These are phyloP conservation scores for Leptobrachium leishanense DNA, from an alignment of 2,113 vertebrate genomes.

Conservation along the genomic window DNA sequence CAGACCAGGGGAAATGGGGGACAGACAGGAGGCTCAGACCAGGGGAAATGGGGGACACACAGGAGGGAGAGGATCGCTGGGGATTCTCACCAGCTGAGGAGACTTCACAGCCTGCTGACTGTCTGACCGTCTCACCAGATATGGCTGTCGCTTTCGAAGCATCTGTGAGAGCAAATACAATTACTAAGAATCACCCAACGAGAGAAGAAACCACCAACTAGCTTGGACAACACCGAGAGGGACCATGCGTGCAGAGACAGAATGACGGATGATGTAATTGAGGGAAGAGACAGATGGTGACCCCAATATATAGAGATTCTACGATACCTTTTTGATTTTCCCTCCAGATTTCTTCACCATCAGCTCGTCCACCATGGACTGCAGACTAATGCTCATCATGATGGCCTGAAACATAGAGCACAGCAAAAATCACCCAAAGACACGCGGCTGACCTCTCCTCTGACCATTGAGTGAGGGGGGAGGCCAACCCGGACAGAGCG, in stretches of 20 bases:
- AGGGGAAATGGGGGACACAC: rapidly evolving
- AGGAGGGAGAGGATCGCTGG: background rate
- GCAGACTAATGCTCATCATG: conserved; percentile 98
- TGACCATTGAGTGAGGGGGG: too few species aligned
- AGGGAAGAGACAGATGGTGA: background rate
- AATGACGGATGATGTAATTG: background rate
- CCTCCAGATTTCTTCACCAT: conserved; percentile 99
- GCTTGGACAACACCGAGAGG: background rate
- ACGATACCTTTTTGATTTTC: conserved; percentile 90
- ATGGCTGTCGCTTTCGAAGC: conserved; percentile 81
- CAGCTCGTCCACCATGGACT: conserved; percentile 97
- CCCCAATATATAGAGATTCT: background rate
- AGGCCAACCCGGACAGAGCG: too few species aligned
- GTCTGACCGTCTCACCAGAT: conserved; percentile 80
- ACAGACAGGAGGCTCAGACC: conserved; percentile 15
- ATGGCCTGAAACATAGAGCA: conserved; percentile 77
- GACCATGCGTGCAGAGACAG: background rate
- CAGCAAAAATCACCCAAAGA: conserved; percentile 8
- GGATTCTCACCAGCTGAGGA: conserved; percentile 82
- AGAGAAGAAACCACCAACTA: background rate
- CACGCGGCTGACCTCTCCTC: too few species aligned
- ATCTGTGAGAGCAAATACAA: conserved; percentile 65
- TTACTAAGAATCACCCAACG: background rate
- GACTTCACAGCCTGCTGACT: conserved; percentile 95
- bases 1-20: conserved; percentile 14